These are phyloP conservation scores for Siderastrea siderea DNA, from an alignment of 92 coral and sea anemone genomes.

Conservation along the genomic window DNA sequence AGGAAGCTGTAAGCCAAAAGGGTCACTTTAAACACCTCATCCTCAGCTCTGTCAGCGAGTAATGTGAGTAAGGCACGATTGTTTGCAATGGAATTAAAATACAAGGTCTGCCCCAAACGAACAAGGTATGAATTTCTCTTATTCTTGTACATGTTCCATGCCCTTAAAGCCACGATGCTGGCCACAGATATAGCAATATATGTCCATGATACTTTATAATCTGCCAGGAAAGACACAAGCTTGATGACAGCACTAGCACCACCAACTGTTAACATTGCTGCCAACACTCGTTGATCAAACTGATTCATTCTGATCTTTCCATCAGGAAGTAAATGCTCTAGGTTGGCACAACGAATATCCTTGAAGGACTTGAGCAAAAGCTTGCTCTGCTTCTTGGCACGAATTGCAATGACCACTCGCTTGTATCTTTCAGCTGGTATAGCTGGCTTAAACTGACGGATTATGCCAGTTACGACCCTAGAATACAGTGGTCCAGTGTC, in stretches of 20 bases:
- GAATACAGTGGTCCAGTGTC: conserved; percentile 63
- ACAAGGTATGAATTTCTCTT: conserved; percentile 88
- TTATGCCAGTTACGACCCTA: conserved; percentile 23
- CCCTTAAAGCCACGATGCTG: conserved; percentile 72
- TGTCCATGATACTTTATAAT: conserved; percentile 75
- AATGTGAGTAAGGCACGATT: conserved; percentile 89
- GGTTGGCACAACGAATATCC: conserved; percentile 87
- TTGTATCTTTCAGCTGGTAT: conserved; percentile 78
- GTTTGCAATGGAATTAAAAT: conserved; percentile 91
- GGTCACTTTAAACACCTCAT: conserved; percentile 82
- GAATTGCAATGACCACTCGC: conserved; percentile 85
- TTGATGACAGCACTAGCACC: conserved; percentile 76
- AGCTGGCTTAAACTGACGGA: conserved; percentile 35
- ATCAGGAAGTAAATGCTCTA: conserved; percentile 90
- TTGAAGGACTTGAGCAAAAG: conserved; percentile 85
- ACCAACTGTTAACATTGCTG: conserved; percentile 77
- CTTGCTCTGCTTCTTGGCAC: conserved; percentile 84
- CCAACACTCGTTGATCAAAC: conserved; percentile 77
- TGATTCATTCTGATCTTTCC: conserved; percentile 90
- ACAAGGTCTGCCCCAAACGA: conserved; percentile 81
- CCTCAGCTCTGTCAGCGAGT: conserved; percentile 88
- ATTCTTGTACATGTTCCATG: conserved; percentile 90
- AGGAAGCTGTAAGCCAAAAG: conserved; percentile 87
- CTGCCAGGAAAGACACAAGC: conserved; percentile 83
- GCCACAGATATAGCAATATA: conserved; percentile 81